phyloP scores from a whole-genome alignment of 2,113 vertebrate species.

The Sinocyclocheilus grahami region DNA sequence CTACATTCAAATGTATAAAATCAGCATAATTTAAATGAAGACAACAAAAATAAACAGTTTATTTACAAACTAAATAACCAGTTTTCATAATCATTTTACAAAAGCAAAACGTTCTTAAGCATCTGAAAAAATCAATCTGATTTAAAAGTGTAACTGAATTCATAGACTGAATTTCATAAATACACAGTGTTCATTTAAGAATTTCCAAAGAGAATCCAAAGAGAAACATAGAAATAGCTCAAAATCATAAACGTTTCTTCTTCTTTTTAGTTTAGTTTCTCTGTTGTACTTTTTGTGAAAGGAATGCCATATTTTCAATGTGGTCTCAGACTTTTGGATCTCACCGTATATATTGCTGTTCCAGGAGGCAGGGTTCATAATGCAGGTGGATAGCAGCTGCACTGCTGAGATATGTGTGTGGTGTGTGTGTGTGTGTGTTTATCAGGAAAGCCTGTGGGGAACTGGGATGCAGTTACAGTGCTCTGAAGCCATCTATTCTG shows the following conservation, averaged over 20 bases:
- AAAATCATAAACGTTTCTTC: not conserved
- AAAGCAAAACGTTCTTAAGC: not conserved
- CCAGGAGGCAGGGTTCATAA: not conserved
- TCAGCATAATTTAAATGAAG: not conserved
- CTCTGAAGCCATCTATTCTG: constrained; percentile 31
- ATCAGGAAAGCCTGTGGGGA: not conserved
- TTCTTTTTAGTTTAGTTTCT: not conserved
- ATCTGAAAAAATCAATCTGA: not conserved
- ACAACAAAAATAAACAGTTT: not conserved
- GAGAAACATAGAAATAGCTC: not conserved
- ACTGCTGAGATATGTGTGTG: not conserved
- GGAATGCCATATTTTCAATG: not conserved
- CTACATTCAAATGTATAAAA: not conserved
- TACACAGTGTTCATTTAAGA: not conserved
- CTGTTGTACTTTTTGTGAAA: not conserved
- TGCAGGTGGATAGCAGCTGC: constrained; percentile 5
- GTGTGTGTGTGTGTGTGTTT: constrained; percentile 11
- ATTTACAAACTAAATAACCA: not conserved
- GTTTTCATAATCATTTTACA: not conserved
- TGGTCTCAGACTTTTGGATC: constrained; percentile 1
- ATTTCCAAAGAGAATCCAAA: not conserved
- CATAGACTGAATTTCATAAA: not conserved
- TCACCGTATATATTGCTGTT: not conserved
- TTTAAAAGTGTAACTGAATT: not conserved
- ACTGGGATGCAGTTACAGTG: constrained; percentile 17